phyloP scores from a whole-genome alignment of 2,113 vertebrate genomes.

The Strix uralensis region DNA sequence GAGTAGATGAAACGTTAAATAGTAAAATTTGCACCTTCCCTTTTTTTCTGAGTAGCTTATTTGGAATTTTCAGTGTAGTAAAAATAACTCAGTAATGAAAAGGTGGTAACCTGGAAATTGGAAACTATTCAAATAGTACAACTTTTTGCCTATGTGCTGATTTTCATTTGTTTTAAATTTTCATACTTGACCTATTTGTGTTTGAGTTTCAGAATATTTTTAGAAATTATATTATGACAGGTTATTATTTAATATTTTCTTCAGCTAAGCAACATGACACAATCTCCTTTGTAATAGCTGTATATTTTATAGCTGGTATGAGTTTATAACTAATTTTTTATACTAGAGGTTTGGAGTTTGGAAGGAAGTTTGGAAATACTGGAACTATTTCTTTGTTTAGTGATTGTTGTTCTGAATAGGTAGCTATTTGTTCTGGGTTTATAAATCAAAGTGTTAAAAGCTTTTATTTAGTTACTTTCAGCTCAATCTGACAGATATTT shows the following conservation, averaged over 20 bases:
- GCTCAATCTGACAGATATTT: not conserved
- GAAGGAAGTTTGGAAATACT: not conserved
- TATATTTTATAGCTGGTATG: not conserved
- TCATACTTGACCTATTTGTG: not conserved
- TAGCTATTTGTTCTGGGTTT: not conserved
- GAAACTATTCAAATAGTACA: not conserved
- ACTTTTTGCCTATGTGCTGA: not conserved
- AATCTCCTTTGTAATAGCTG: not conserved
- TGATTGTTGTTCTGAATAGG: not conserved
- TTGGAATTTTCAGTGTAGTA: not conserved
- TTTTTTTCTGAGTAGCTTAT: not conserved
- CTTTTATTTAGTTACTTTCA: not conserved
- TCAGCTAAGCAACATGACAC: not conserved
- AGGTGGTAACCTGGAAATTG: not conserved
- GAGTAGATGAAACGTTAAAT: not conserved
- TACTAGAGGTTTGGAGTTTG: not conserved
- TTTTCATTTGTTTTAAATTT: not conserved
- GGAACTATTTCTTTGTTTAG: not conserved
- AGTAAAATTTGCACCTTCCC: not conserved
- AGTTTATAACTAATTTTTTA: not conserved
- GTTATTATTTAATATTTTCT: not conserved
- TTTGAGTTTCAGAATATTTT: not conserved
- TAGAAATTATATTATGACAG: not conserved
- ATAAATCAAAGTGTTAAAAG: not conserved
- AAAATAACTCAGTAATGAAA: not conserved